Base-by-base conservation (phyloP, 2,888 invertebrate species). In the Drosophila mettleri region DNA sequence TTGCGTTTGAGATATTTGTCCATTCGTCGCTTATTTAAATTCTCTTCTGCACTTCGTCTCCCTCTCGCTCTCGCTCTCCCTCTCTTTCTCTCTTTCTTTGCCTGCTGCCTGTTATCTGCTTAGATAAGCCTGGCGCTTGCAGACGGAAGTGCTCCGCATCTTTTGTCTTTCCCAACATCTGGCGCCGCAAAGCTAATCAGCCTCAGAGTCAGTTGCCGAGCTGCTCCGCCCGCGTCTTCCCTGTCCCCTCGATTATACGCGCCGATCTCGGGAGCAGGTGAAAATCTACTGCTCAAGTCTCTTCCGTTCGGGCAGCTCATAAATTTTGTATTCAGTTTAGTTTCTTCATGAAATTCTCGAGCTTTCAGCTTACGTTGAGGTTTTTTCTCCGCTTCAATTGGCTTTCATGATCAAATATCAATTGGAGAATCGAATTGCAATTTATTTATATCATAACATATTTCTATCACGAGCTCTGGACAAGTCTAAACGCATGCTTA, bases 1-100 rank as follows among this genome's bases (percentile, higher is more conserved):
- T 84, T 84, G 83, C 67, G 71, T 79, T 83, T 72, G 39, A 69
- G 80, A 84, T 80, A 81, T 83, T 82, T 82, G 80, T 62, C 57
- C 66, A 65, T 59, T 72, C 61, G 57, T 80, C 41, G 63, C 34
- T 52, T 74, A 65, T 68, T 75, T 65, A 55, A 51, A 65, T 61
- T 67, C 65, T 64, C 65, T 76, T 70, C 20, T n/a, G n/a, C n/a
- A n/a, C n/a, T n/a, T n/a, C n/a, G n/a, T 45, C 36, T 9, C 31
- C n/a, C 53, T 24, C 43, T 31, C 49, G 16, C 31, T 10, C 51
- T 49, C 41, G 8, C 38, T 43, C 43, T 14, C 41, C 31, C 2
- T 39, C 54, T 27, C 14, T 14, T 31, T 24, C 18, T 7, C 43
- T 24, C 27, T 39, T 12, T 22, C 16, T 46, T 8, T 52, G 39